Conservation (phyloP, 2,113 vertebrate species). For the Chelonoidis abingdonii region DNA sequence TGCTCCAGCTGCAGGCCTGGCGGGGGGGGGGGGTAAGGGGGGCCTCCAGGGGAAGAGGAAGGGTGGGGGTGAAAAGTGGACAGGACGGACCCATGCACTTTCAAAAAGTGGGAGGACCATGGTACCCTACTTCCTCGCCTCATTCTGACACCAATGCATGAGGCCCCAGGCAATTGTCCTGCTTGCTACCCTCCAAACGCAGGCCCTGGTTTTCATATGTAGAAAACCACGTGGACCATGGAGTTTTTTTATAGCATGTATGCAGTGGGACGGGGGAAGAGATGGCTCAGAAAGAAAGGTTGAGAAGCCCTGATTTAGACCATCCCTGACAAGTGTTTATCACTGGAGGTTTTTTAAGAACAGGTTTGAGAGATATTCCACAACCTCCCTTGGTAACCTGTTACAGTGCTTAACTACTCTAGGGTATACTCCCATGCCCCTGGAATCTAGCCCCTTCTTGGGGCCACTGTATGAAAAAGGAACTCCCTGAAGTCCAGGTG, state of each 20-base stretch:
- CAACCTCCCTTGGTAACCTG: background rate
- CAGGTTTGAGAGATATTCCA: background rate
- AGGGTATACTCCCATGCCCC: background rate
- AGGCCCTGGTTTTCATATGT: too few relatives aligned
- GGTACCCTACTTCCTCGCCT: too few relatives aligned
- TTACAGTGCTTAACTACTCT: background rate
- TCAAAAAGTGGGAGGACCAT: too few relatives aligned
- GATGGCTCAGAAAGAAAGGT: background rate
- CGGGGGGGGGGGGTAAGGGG: rapidly evolving
- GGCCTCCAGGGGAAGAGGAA: too few relatives aligned
- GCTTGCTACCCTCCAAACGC: too few relatives aligned
- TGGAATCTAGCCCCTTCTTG: background rate
- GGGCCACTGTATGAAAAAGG: background rate
- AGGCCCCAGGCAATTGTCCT: too few relatives aligned
- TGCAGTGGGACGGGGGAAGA: rapidly evolving
- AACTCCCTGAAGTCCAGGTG: background rate
- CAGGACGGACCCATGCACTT: too few relatives aligned
- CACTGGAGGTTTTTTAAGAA: background rate
- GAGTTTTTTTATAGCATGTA: too few relatives aligned
- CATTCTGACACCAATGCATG: too few relatives aligned
- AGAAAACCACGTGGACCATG: too few relatives aligned
- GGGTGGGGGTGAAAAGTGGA: too few relatives aligned
- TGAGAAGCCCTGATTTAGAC: background rate
- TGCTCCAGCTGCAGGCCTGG: too few relatives aligned
- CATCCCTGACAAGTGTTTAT: background rate